Percentiles rank a stretch among this genome's conserved stretches.
These are phyloP conservation scores for Neoaliturus tenellus DNA, from an alignment of 2,888 invertebrate genomes.

Conservation along the genomic window DNA sequence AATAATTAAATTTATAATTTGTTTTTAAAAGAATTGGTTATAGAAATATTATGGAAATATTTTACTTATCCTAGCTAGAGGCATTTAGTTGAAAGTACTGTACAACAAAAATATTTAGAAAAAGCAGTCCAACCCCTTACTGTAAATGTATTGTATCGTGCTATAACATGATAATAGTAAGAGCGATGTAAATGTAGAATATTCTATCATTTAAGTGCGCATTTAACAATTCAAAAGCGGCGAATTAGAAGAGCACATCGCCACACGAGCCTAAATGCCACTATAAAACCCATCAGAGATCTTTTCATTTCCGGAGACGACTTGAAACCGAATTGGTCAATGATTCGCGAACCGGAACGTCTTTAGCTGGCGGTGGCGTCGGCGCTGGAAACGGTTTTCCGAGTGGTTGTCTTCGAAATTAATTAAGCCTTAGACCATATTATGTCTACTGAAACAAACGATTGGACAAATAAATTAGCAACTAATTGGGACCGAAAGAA, in stretches of 20 bases:
- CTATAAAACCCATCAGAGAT: constrained; percentile 24
- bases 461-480: constrained; percentile 26
- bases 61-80: no score
- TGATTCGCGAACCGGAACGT: constrained; percentile 10
- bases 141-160: no score
- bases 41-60: no score
- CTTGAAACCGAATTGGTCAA: constrained; percentile 20
- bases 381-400: constrained; percentile 16
- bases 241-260: background rate
- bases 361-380: constrained; percentile 22
- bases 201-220: background rate
- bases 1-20: no score
- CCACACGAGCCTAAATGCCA: background rate
- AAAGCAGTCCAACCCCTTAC: no score
- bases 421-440: constrained; percentile 24
- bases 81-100: no score
- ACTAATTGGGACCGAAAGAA: constrained; percentile 33
- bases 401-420: constrained; percentile 23
- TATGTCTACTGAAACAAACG: background rate
- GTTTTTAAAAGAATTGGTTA: no score
- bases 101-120: no score
- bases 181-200: no score
- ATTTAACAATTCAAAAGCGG: background rate
- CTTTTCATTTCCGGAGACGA: constrained; percentile 29
- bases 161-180: no score